Conservation (phyloP, 1,140 invertebrate species). For the Heliconius hermathena region DNA sequence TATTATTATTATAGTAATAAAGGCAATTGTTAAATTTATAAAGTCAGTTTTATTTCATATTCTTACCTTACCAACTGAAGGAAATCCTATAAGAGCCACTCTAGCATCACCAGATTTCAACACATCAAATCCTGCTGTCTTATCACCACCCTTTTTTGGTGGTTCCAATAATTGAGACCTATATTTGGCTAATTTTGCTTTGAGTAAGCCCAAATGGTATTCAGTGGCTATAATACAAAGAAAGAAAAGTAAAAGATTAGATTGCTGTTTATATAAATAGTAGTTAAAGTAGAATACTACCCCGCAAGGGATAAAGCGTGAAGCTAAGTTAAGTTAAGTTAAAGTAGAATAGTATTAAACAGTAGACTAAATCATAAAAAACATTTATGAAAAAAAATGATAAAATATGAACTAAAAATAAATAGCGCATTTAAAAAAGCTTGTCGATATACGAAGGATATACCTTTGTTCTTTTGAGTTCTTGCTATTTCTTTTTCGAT, state of each 20-base stretch:
- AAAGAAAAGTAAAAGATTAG: conserved; percentile 1
- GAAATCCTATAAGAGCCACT: conserved; percentile 98
- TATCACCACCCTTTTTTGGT: conserved; percentile 95
- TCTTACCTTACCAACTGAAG: conserved; percentile 94
- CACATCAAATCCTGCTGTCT: conserved; percentile 99
- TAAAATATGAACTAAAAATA: background rate
- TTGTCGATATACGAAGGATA: background rate
- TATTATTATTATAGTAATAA: background rate
- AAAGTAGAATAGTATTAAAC: background rate
- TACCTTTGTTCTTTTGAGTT: conserved; percentile 99
- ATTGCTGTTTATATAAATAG: background rate
- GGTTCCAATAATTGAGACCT: conserved; percentile 97
- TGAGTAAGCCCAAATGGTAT: conserved; percentile 98
- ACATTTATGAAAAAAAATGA: too few species aligned
- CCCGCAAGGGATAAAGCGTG: too few species aligned
- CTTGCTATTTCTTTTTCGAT: conserved; percentile 98
- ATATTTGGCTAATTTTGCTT: conserved; percentile 99
- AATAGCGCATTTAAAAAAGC: background rate
- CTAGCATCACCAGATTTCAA: conserved; percentile 99
- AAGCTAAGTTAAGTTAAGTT: too few species aligned
- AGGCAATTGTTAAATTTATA: background rate
- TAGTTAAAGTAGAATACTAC: background rate
- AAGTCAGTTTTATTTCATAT: background rate
- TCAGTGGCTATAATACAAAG: conserved; percentile 91
- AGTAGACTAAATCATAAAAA: too few species aligned